Percentiles rank a stretch among this genome's conserved stretches.
phyloP scores from a whole-genome alignment of 2,888 invertebrate genomes.

The Gymnosoma rotundatum region DNA sequence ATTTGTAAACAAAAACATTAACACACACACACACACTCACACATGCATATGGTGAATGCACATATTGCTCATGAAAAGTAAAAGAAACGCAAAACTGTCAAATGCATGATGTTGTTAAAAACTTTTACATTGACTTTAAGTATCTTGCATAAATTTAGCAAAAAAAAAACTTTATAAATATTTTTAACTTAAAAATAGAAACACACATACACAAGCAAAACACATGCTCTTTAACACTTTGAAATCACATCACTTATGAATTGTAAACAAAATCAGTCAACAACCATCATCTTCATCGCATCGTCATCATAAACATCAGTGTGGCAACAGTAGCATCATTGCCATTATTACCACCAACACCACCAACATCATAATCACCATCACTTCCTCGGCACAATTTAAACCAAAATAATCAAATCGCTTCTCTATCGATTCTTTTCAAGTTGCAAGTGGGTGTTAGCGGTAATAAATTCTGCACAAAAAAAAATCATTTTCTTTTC shows the following conservation, averaged over 20 bases:
- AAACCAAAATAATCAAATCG: conserved; percentile 56
- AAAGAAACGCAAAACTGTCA: conserved; percentile 62
- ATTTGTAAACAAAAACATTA: conserved; percentile 58
- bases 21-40: conserved; percentile 16
- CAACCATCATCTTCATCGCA: conserved; percentile 50
- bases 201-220: neutral
- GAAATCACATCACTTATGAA: conserved; percentile 53
- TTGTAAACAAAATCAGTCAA: conserved; percentile 68
- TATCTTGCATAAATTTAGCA: conserved; percentile 64
- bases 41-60: neutral
- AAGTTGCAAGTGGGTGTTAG: neutral
- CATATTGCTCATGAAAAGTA: neutral
- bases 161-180: conserved; percentile 32
- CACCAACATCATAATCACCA: conserved; percentile 17
- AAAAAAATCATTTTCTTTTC: conserved; percentile 25
- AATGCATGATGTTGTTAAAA: conserved; percentile 59
- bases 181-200: conserved; percentile 22
- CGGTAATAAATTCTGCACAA: neutral
- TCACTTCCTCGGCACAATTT: conserved; percentile 34
- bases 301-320: conserved; percentile 37
- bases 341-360: conserved; percentile 8
- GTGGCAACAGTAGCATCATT: conserved; percentile 35
- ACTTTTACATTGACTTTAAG: conserved; percentile 66
- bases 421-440: conserved; percentile 52
- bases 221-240: neutral